Evolutionary conservation across 2,113 vertebrate genomes (phyloP).

Genomic region (Pipa parva): DNA sequence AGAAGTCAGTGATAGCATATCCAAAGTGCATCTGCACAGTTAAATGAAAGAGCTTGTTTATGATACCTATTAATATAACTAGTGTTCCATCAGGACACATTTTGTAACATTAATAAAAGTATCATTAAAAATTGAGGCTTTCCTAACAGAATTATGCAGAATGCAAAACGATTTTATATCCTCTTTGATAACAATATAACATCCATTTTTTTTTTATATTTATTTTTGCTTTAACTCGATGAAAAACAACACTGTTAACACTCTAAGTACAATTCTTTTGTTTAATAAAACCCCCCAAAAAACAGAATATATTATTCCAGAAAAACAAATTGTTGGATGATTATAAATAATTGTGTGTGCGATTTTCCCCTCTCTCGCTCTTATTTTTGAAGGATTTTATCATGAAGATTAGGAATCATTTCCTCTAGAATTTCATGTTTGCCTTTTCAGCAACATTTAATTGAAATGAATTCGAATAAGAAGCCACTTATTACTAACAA

Average conservation of each 20-base stretch:
- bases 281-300: too few species aligned
- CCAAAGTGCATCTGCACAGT: not conserved
- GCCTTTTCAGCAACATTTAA: constrained; percentile 77
- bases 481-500: constrained; percentile 77
- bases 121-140: constrained; percentile 6
- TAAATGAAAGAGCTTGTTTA: not conserved
- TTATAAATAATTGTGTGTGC: constrained; percentile 75
- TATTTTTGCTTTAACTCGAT: constrained; percentile 67
- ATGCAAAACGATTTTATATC: constrained; percentile 64
- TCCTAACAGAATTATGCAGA: constrained; percentile 65
- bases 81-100: constrained; percentile 11
- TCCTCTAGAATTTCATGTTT: constrained; percentile 73
- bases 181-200: constrained; percentile 71
- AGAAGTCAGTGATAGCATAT: not conserved
- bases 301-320: constrained; percentile 54
- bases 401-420: constrained; percentile 79
- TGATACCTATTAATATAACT: not conserved
- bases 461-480: constrained; percentile 81
- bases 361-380: constrained; percentile 20
- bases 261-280: constrained; percentile 69
- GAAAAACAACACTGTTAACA: constrained; percentile 66
- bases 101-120: constrained; percentile 4
- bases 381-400: constrained; percentile 75
- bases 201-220: constrained; percentile 67
- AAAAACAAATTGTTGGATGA: constrained; percentile 78